These are phyloP conservation scores for Tortricodes alternella DNA, from an alignment of 2,888 invertebrate genomes.

Conservation along the genomic window DNA sequence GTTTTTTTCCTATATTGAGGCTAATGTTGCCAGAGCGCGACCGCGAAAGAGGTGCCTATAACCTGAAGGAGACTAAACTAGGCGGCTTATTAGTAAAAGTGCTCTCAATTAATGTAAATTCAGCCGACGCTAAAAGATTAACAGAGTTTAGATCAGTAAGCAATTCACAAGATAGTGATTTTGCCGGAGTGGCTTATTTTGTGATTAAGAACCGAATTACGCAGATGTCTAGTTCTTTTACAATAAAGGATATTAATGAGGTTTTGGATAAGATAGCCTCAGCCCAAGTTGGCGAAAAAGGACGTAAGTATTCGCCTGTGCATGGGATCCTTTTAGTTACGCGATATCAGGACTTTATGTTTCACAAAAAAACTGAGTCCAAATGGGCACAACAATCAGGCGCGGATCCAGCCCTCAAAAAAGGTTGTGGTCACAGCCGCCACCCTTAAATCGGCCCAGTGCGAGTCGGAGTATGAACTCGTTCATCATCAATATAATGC, in stretches of 20 bases:
- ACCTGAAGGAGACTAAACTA: constrained; percentile 90
- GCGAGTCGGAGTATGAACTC: no score
- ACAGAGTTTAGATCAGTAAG: constrained; percentile 72
- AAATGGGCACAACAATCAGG: no score
- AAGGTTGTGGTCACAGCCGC: no score
- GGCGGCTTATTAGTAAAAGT: constrained; percentile 89
- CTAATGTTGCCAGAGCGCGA: constrained; percentile 91
- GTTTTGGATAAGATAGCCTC: constrained; percentile 89
- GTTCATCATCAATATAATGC: no score
- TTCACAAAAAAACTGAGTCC: no score
- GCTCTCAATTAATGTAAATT: constrained; percentile 87
- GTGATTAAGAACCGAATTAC: constrained; percentile 84
- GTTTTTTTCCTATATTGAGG: constrained; percentile 89
- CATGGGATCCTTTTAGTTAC: no score
- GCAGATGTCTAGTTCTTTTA: constrained; percentile 72
- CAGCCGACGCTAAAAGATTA: constrained; percentile 68
- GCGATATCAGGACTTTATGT: no score
- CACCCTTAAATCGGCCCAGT: no score
- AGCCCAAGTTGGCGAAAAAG: constrained; percentile 84
- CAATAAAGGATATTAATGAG: constrained; percentile 87
- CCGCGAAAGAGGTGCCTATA: constrained; percentile 90
- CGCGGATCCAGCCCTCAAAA: no score
- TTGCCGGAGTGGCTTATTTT: constrained; percentile 89
- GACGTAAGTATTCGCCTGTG: no score
- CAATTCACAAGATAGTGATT: constrained; percentile 85